Evolutionary conservation across 37 sponge, comb jelly and placozoan species (phyloP), one percentile per base, ranked within the genome.

Genomic region (Tethya wilhelma): DNA sequence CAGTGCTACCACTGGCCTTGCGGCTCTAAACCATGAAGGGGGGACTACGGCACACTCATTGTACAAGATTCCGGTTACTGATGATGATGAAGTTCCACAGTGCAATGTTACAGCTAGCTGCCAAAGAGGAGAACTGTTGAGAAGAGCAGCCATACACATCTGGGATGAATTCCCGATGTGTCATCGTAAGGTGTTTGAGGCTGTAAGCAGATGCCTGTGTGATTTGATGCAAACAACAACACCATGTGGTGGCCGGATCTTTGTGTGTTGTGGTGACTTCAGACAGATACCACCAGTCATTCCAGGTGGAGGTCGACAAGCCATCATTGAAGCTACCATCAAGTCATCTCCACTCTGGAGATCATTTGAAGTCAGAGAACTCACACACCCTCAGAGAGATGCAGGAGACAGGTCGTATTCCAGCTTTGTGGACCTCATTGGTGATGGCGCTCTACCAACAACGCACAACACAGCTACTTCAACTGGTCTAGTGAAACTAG

Each of bases 1-100:
- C 70, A 55, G 53, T 36, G 78, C 86, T n/a, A 60, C 71, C 19
- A 77, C 67, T 58, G 86, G 86, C 5, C 33, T 69, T 23, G 86
- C 78, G 31, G 86, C 86, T 38, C 9, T 55, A 40, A 45, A 79
- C 43, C 46, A 79, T 14, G 26, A 65, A 22, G 74, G 67, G 28
- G 86, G 86, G 2, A 43, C 67, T 6, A 77, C 78, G 2, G 63
- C 64, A 5, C 84, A 84, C 46, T 75, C 77, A 2, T 66, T 41
- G 41, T 82, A 71, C 46, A 74, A 74, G 26, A 62, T 84, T 34
- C 76, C 84, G 7, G 40, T 84, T n/a, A 68, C 58, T 37, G 74
- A 14, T 14, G 28, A 55, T 32, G 34, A 68, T 34, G 40, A 68
- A 12, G 62, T n/a, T 59, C 58, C 75, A 26, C 12, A 14, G 40